These are phyloP conservation scores for Xylocampa areola DNA, from an alignment of 2,888 invertebrate genomes.

Conservation along the genomic window DNA sequence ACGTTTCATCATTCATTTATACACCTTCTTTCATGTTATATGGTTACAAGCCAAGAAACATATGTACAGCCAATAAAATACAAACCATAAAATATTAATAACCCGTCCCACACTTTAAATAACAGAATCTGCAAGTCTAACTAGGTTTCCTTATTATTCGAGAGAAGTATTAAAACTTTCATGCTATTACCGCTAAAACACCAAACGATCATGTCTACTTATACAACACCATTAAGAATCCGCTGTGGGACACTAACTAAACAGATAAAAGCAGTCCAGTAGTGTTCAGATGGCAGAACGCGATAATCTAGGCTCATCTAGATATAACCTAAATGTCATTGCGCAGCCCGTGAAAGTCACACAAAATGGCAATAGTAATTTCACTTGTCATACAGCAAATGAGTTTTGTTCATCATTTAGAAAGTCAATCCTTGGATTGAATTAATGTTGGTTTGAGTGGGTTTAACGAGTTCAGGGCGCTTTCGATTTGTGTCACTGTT, in stretches of 20 bases:
- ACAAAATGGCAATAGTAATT: constrained; percentile 68
- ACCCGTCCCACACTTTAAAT: not conserved
- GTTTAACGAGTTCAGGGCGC: constrained; percentile 51
- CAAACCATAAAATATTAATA: constrained; percentile 23
- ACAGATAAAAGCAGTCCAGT: constrained; percentile 68
- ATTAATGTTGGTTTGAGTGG: constrained; percentile 67
- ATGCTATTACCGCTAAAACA: constrained; percentile 41
- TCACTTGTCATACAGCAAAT: constrained; percentile 85
- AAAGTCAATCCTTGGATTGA: constrained; percentile 80
- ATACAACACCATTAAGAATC: constrained; percentile 57
- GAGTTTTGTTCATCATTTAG: constrained; percentile 86
- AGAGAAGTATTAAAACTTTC: constrained; percentile 40
- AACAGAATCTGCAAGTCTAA: constrained; percentile 2
- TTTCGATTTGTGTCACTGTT: constrained; percentile 48
- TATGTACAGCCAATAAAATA: not conserved
- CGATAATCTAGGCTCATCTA: constrained; percentile 79
- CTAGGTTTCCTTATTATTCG: constrained; percentile 37
- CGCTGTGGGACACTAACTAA: constrained; percentile 62
- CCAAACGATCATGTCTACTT: constrained; percentile 45
- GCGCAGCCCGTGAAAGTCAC: constrained; percentile 74
- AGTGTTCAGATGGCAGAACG: constrained; percentile 68
- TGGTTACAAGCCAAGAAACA: constrained; percentile 5
- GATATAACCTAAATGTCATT: constrained; percentile 74
- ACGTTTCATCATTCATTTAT: too few species aligned
- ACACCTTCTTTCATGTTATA: too few species aligned